Evolutionary conservation across 2,797 vertebrate genomes (phyloP).

Genomic region (Lepus townsendii): DNA sequence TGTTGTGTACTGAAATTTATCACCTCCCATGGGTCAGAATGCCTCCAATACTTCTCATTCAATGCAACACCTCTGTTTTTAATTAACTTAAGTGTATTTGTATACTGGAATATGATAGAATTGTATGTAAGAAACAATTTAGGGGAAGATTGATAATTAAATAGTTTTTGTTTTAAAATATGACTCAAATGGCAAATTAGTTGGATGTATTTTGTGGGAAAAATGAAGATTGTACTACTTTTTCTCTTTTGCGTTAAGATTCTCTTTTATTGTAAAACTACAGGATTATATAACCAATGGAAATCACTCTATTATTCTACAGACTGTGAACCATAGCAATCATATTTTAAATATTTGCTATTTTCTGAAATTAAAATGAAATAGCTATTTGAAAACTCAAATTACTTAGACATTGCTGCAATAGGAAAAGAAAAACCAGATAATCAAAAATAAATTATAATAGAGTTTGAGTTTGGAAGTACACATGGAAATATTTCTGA

Average conservation of each 20-base stretch:
- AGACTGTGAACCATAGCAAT: neutral
- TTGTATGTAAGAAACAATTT: neutral
- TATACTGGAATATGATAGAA: neutral
- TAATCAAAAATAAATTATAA: neutral
- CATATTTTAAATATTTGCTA: neutral
- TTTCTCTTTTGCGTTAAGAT: neutral
- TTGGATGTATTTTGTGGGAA: neutral
- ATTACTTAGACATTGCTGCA: neutral
- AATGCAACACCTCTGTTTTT: neutral
- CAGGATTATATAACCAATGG: neutral
- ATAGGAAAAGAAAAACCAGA: neutral
- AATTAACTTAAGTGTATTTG: neutral
- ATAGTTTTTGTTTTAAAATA: neutral
- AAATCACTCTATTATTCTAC: neutral
- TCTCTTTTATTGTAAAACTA: neutral
- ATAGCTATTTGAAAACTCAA: neutral
- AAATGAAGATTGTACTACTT: neutral
- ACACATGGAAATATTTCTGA: neutral
- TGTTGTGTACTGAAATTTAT: neutral
- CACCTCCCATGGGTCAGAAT: neutral
- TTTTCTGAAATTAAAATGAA: neutral
- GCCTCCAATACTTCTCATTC: neutral
- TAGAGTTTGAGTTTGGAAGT: neutral
- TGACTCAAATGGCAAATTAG: neutral
- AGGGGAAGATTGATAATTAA: neutral